Evolutionary conservation across 2,888 invertebrate genomes (phyloP).

Genomic region (Norana najaformis): DNA sequence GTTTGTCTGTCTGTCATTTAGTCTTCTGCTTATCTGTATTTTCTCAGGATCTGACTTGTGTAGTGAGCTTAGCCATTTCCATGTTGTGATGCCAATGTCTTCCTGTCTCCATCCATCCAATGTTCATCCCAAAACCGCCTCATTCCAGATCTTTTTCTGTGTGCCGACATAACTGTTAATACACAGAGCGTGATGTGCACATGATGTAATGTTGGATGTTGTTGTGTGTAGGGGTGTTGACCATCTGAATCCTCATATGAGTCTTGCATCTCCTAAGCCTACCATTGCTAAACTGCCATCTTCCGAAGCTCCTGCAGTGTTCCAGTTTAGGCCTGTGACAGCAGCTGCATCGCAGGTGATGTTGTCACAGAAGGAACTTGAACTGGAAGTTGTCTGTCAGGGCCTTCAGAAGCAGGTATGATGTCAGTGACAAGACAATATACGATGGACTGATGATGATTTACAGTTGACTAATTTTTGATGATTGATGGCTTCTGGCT

Average conservation of each 20-base stretch:
- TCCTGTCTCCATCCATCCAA: too few species aligned
- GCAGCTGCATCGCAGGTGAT: not conserved
- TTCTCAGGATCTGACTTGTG: too few species aligned
- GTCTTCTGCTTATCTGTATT: too few species aligned
- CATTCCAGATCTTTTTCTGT: too few species aligned
- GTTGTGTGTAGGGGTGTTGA: not conserved
- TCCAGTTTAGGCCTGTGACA: not conserved
- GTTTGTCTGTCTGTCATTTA: too few species aligned
- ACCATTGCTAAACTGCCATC: not conserved
- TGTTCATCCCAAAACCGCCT: too few species aligned
- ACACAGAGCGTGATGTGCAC: too few species aligned
- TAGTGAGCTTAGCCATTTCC: too few species aligned
- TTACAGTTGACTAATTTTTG: too few species aligned
- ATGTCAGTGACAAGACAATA: not conserved
- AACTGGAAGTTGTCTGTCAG: constrained; percentile 54
- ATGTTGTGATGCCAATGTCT: too few species aligned
- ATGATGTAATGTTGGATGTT: not conserved
- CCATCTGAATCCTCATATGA: not conserved
- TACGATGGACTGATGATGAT: not conserved
- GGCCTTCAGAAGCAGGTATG: constrained; percentile 55
- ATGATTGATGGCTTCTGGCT: not conserved
- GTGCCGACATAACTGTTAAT: too few species aligned
- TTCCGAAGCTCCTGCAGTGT: not conserved
- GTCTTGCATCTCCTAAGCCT: constrained; percentile 3
- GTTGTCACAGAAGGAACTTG: constrained; percentile 39